Base-by-base conservation (phyloP, 2,113 vertebrate species). In the Bucco capensis region DNA sequence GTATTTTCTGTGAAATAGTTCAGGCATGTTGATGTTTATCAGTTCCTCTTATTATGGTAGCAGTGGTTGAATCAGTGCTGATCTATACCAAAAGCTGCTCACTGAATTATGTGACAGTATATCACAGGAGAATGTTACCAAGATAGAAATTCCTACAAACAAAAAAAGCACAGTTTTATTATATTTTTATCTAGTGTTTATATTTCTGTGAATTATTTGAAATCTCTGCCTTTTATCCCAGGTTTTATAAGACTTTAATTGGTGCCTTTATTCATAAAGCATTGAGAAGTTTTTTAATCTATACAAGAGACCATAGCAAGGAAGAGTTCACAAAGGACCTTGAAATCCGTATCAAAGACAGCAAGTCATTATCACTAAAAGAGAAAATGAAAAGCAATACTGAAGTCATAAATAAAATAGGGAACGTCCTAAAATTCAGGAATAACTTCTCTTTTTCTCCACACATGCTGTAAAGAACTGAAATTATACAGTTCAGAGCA, bases 401-500 rank as follows among this genome's bases (percentile, higher is more conserved):
- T 88, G 30, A 78, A 90, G 74, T 28, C 53, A 67, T 95, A 92
- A 93, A 89, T 87, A 91, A 92, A 82, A 82, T 44, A 31, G 38
- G 30, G 62, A 57, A 44, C 77, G 44, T 84, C 83, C 77, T 92
- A 70, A 88, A 93, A 89, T 76, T 82, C 62, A 87, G 91, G 53
- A 91, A 14, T 93, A 90, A 93, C 81, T 61, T 91, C 53, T 80
- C 23, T 79, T 14, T 78, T 65, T 93, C 90, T 88, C 33, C 54
- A 76, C 0, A 0, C 42, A 6, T 44, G 37, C 73, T 70, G 50
- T 64, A 81, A 95, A 84, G 66, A 94, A 95, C 82, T 75, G 77
- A 73, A 92, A 78, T 92, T 49, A 75, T 28, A 27, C 86, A 93
- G 86, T 78, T 93, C 90, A 95, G 77, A 88, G 77, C 80, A 38